Base-by-base conservation (phyloP, 2,888 invertebrate genomes). In the Andrena bucephala region DNA sequence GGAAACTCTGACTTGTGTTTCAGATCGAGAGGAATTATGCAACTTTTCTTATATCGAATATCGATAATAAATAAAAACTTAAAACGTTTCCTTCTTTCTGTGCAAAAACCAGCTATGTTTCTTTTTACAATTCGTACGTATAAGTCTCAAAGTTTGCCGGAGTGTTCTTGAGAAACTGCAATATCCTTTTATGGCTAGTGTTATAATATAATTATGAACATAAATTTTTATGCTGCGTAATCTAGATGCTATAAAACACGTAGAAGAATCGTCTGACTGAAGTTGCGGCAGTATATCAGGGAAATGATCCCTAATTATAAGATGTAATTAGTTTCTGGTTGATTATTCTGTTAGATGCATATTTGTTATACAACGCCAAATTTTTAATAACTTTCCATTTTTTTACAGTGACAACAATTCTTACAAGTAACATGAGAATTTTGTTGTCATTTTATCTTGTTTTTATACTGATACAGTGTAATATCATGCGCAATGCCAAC, bases 51-150 rank as follows among this genome's bases (percentile, higher is more conserved):
- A n/a, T 73, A 50, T 31, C 10, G 10, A 2, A 20, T 60, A 60
- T 60, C 2, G 29, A 13, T 36, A 67, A 66, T 60, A 60, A 67
- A 60, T 60, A 52, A 73, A 10, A 36, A 36, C 24, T n/a, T 27
- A 16, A 13, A 42, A 62, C 24, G 42, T 60, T 4, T 4, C 10
- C 3, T 10, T 36, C 36, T 36, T 36, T 36, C 36, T 36, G 10
- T 36, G 36, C 36, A 36, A 10, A 36, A 10, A 36, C 8, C 33
- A 33, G 33, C 33, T 27, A 0, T 33, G 33, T 33, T 33, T 33
- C 33, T 33, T 33, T 33, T 33, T 8, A 33, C 33, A 33, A 33
- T 8, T 33, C 33, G 33, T 33, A 33, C 8, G 8, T 33, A 8
- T 33, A 33, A 33, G 33, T 33, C 33, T 33, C 36, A 36, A 36